Percentiles rank a stretch among this genome's conserved stretches.
phyloP scores from a whole-genome alignment of 1,140 invertebrate genomes.

The Varroa destructor region DNA sequence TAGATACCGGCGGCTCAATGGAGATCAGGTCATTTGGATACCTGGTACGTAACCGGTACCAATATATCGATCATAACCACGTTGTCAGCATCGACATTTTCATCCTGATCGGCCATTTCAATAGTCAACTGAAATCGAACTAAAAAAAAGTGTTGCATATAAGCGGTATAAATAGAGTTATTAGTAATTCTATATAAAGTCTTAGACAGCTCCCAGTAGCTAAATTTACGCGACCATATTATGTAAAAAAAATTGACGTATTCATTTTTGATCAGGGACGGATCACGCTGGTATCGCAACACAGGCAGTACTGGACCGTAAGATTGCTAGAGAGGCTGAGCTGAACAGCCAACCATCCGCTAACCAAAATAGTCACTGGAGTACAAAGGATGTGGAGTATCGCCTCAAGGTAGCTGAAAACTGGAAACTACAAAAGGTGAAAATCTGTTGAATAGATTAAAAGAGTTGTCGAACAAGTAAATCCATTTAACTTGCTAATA shows the following conservation, averaged over 20 bases:
- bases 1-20: slow-evolving; percentile 46
- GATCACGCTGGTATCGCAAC: slow-evolving; percentile 99
- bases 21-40: not conserved
- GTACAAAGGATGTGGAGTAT: slow-evolving; percentile 54
- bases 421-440: no score
- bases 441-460: slow-evolving; percentile 10
- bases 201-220: no score
- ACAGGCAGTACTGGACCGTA: slow-evolving; percentile 91
- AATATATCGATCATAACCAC: not conserved
- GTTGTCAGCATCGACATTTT: not conserved
- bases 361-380: slow-evolving; percentile 76
- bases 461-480: no score
- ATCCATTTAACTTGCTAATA: no score
- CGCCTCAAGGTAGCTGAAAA: no score
- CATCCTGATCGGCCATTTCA: not conserved
- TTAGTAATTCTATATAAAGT: no score
- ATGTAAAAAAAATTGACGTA: slow-evolving; percentile 78
- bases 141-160: not conserved
- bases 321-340: slow-evolving; percentile 73
- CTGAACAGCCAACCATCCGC: slow-evolving; percentile 77
- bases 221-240: slow-evolving; percentile 48
- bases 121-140: not conserved
- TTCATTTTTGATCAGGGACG: slow-evolving; percentile 83
- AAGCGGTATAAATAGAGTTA: no score
- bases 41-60: not conserved